phyloP scores from a whole-genome alignment of 2,888 invertebrate genomes.

The Adineta ricciae region DNA sequence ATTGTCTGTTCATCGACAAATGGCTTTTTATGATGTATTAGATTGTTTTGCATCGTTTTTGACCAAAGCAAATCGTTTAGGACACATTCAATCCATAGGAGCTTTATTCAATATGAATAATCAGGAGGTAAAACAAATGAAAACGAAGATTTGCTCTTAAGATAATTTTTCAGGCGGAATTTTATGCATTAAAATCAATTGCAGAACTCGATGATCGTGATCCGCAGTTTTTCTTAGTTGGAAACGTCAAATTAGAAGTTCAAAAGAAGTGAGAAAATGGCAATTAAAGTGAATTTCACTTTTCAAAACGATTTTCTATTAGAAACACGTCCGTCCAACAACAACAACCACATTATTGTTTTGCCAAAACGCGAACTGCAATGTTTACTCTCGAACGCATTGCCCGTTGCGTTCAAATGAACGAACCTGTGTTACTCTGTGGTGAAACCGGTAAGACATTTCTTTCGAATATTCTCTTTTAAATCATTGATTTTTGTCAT shows the following conservation, averaged over 20 bases:
- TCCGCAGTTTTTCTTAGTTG: neutral
- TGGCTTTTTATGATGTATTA: slow-evolving; percentile 73
- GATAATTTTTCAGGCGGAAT: neutral
- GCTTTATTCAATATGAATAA: slow-evolving; percentile 69
- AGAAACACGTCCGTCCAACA: neutral
- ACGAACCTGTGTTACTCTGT: slow-evolving; percentile 79
- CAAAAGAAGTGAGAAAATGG: neutral
- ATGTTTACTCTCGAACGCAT: slow-evolving; percentile 65
- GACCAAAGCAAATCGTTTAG: slow-evolving; percentile 55
- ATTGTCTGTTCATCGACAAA: slow-evolving; percentile 39
- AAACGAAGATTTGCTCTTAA: neutral
- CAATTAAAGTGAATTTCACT: neutral
- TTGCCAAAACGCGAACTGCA: slow-evolving; percentile 45
- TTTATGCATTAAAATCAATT: neutral
- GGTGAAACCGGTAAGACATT: slow-evolving; percentile 82
- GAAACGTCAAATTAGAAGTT: slow-evolving; percentile 1
- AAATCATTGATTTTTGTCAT: neutral
- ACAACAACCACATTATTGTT: slow-evolving; percentile 34
- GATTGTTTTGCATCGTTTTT: slow-evolving; percentile 79
- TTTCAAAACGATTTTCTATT: neutral
- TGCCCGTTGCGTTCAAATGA: slow-evolving; percentile 63
- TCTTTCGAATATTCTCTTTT: neutral
- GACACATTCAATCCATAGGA: slow-evolving; percentile 65
- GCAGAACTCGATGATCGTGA: neutral
- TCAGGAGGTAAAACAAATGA: slow-evolving; percentile 53